Evolutionary conservation across 2,797 vertebrate species (phyloP), one percentile per base, ranked within the genome.

Genomic region (Chelon labrosus): DNA sequence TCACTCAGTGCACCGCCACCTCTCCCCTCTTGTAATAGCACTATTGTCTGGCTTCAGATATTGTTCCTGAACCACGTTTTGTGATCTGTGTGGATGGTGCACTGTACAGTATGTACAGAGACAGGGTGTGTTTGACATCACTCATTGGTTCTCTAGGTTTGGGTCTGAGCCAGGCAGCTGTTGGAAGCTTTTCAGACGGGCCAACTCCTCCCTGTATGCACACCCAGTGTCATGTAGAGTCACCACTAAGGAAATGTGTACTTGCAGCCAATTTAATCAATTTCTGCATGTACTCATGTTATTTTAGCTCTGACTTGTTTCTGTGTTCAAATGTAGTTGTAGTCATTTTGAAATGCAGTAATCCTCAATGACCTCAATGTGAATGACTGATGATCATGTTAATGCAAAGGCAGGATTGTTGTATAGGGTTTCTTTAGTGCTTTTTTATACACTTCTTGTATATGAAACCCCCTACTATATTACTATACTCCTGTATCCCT

Each of bases 51-150:
- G 35, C 10, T 10, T 53, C 20, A 55, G 20, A 54, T 41, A 44
- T 27, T 60, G 55, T 62, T 59, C 42, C 59, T 65, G 25, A 59
- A 16, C 31, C 1, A 2, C 53, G 31, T 20, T 46, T 41, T 63
- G 68, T 46, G 54, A 58, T 58, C 11, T 44, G 61, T 42, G 51
- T 60, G 57, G n/a, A 72, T 46, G 17, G 31, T 55, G 20, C 69
- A 55, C 41, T 57, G 49, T 35, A 42, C 56, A 52, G 12, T 31
- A 67, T 49, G 65, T 60, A 37, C 49, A 39, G 56, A 67, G 62
- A 75, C 70, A 12, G 74, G 66, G 69, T 77, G 76, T 74, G 65
- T 77, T 77, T 71, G 73, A 77, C 65, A 56, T 42, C 58, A 69
- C 37, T 39, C 62, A 50, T n/a, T 53, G 61, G 55, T 70, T 39